phyloP scores from a whole-genome alignment of 92 coral and sea anemone species.

The Umimayanthus kanabou region DNA sequence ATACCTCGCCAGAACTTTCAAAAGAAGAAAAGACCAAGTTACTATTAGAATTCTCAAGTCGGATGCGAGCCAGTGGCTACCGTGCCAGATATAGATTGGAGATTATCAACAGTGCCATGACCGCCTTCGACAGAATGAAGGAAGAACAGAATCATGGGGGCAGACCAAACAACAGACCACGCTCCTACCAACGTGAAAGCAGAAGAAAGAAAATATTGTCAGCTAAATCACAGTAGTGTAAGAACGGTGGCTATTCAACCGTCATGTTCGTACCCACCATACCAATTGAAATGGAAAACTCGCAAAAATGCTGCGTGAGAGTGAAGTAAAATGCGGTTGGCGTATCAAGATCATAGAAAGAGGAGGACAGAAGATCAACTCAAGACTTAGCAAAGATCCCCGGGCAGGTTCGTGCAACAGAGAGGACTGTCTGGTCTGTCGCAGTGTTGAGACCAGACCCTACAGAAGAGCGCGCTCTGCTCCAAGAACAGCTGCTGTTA shows the following conservation, averaged over 20 bases:
- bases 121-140: too few relatives aligned
- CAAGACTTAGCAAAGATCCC: not conserved
- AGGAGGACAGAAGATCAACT: not conserved
- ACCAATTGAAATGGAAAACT: not conserved
- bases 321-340: too few relatives aligned
- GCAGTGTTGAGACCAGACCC: too few relatives aligned
- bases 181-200: not conserved
- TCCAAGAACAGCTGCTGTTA: too few relatives aligned
- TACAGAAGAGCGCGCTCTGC: too few relatives aligned
- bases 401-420: too few relatives aligned
- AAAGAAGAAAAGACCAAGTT: not conserved
- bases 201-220: slow-evolving; percentile 14
- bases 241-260: too few relatives aligned
- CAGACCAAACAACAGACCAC: slow-evolving; percentile 16
- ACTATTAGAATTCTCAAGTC: not conserved
- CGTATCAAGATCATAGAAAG: too few relatives aligned
- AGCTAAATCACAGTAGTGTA: not conserved
- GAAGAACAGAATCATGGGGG: not conserved
- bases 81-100: not conserved
- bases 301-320: too few relatives aligned
- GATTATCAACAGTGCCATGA: not conserved
- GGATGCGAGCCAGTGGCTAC: not conserved
- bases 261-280: not conserved
- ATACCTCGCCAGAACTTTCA: not conserved
- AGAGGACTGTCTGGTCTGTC: too few relatives aligned